Conservation (phyloP, 1,140 invertebrate genomes). For the Drosophila leontia region DNA sequence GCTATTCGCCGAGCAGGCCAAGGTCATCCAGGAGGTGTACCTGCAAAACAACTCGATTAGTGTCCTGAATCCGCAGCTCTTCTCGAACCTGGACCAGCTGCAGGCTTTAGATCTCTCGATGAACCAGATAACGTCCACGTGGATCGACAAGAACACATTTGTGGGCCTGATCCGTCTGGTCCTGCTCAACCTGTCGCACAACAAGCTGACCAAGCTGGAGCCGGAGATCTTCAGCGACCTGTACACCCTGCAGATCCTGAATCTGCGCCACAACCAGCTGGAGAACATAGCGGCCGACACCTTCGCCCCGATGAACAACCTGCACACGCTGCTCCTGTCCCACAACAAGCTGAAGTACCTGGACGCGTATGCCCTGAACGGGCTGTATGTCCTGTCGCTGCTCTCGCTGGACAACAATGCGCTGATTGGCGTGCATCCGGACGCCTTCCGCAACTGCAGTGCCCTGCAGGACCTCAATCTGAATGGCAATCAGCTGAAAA, state of each 20-base stretch:
- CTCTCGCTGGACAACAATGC: conserved; percentile 93
- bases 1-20: conserved; percentile 91
- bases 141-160: conserved; percentile 93
- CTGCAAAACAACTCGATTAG: conserved; percentile 95
- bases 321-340: conserved; percentile 92
- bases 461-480: conserved; percentile 94
- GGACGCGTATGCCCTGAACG: conserved; percentile 91
- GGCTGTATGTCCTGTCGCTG: conserved; percentile 91
- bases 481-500: conserved; percentile 92
- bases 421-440: conserved; percentile 90
- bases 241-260: conserved; percentile 93
- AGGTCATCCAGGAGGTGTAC: conserved; percentile 93
- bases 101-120: conserved; percentile 93
- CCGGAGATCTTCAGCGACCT: conserved; percentile 92
- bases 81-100: conserved; percentile 93
- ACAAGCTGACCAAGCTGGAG: conserved; percentile 92
- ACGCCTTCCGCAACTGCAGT: conserved; percentile 93
- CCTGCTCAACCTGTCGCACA: conserved; percentile 93
- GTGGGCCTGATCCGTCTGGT: conserved; percentile 94
- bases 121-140: conserved; percentile 93
- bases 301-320: conserved; percentile 93
- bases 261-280: conserved; percentile 91
- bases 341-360: conserved; percentile 92
- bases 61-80: conserved; percentile 91
- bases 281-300: conserved; percentile 92